Evolutionary conservation across 2,113 vertebrate genomes (phyloP), one percentile per base, ranked within the genome.

Genomic region (Ivindomyrus marchei): DNA sequence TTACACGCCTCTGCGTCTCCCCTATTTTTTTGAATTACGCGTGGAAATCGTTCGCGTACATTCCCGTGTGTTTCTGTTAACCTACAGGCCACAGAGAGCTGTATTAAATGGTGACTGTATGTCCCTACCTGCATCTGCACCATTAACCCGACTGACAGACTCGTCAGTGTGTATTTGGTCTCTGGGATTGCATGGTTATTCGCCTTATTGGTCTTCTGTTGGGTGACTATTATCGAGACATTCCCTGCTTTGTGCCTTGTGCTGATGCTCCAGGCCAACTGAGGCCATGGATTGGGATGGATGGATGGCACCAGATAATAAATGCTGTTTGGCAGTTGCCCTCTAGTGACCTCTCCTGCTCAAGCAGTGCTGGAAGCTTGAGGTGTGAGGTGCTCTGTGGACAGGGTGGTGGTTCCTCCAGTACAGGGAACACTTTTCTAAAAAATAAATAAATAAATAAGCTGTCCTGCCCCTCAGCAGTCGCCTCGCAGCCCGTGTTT

Each of bases 391-490:
- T 85, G 46, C 6, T 88, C 46, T 13, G 0, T 77, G 85, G 89
- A 88, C 85, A 66, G 53, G 87, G 88, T 70, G 87, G 86, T 83
- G 52, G 47, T 90, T 91, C 92, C 83, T 42, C 52, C 92, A 92
- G 91, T 89, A 92, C 92, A 92, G 92, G 92, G 92, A 91, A 91
- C 91, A 92, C 92, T 91, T 92, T 92, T 91, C 53, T 21, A 56
- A 52, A 52, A 52, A 52, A 3, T 0, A 52, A 17, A 17, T 17
- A 52, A 52, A 6, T 3, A 15, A 85, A 0, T 27, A 52, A 27
- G 1, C 24, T 39, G 66, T 19, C 31, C 31, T 70, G 19, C 31
- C 17, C 19, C 74, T 56, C 49, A 52, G 19, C 27, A 42, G 13
- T 3, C 42, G 2, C 4, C 31, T 15, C 66, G 9, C 66, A 11